Conservation (phyloP, 2,113 vertebrate species). For the Chaetorhynchus papuensis region DNA sequence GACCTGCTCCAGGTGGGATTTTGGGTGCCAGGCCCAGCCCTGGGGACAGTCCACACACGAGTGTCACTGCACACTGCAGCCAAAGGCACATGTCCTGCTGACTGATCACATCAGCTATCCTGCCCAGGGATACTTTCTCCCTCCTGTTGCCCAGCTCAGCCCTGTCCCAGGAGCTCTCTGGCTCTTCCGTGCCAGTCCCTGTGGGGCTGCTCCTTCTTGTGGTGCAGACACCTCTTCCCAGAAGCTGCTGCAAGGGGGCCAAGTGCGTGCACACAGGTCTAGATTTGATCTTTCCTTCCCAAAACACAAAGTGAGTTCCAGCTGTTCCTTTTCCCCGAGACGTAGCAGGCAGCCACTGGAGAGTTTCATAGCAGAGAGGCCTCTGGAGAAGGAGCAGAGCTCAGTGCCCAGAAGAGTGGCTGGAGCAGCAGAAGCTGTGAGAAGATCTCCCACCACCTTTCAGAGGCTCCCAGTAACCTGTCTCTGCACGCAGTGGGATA, state of each 20-base stretch:
- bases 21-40: not conserved
- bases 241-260: not conserved
- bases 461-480: not conserved
- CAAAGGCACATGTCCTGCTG: not conserved
- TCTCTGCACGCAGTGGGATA: not conserved
- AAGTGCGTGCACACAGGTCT: not conserved
- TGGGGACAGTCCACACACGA: not conserved
- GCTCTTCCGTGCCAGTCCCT: not conserved
- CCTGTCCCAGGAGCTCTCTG: not conserved
- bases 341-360: not conserved
- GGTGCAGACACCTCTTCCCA: not conserved
- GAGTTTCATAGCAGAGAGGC: not conserved
- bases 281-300: not conserved
- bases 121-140: not conserved
- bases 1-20: not conserved
- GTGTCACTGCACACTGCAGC: not conserved
- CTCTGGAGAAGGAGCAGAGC: not conserved
- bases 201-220: not conserved
- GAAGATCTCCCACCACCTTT: not conserved
- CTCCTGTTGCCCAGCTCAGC: not conserved
- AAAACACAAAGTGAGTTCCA: not conserved
- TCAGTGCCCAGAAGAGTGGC: not conserved
- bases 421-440: not conserved
- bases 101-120: not conserved
- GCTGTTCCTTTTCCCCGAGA: not conserved